Evolutionary conservation across 2,888 invertebrate genomes (phyloP).

Genomic region (Drosophila anomalata): DNA sequence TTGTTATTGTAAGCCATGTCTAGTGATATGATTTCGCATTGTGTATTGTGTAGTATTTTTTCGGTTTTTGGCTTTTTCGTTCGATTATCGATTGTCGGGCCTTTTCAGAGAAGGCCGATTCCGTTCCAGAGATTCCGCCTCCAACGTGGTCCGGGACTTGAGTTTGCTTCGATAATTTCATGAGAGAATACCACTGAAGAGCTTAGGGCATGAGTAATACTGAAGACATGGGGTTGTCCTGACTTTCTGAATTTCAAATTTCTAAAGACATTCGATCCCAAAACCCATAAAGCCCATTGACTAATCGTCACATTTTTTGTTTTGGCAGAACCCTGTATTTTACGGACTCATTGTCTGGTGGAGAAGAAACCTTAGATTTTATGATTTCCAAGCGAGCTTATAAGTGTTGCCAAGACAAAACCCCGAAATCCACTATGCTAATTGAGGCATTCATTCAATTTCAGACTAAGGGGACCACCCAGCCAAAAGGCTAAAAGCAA

Average conservation of each 20-base stretch:
- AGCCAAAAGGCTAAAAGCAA: constrained; percentile 59
- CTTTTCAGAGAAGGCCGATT: constrained; percentile 38
- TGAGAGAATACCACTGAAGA: constrained; percentile 7
- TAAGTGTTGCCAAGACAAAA: constrained; percentile 51
- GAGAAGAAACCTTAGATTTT: constrained; percentile 21
- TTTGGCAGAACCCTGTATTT: background rate
- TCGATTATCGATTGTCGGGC: constrained; percentile 43
- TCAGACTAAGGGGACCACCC: constrained; percentile 52
- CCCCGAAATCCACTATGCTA: constrained; percentile 64
- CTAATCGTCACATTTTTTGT: constrained; percentile 58
- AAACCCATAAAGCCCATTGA: constrained; percentile 49
- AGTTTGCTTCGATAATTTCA: constrained; percentile 16
- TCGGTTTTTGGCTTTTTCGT: constrained; percentile 35
- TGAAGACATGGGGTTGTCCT: background rate
- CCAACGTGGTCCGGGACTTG: constrained; percentile 57
- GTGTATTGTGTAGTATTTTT: constrained; percentile 59
- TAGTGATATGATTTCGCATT: constrained; percentile 80
- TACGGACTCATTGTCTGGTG: constrained; percentile 39
- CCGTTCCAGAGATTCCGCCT: constrained; percentile 30
- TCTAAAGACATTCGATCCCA: background rate
- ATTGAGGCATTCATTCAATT: constrained; percentile 47
- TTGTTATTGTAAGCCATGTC: constrained; percentile 79
- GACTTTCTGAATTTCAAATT: background rate
- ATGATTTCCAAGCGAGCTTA: constrained; percentile 36
- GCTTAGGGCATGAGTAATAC: constrained; percentile 28